phyloP scores from a whole-genome alignment of 2,888 invertebrate genomes.

The Drosophila pegasa region DNA sequence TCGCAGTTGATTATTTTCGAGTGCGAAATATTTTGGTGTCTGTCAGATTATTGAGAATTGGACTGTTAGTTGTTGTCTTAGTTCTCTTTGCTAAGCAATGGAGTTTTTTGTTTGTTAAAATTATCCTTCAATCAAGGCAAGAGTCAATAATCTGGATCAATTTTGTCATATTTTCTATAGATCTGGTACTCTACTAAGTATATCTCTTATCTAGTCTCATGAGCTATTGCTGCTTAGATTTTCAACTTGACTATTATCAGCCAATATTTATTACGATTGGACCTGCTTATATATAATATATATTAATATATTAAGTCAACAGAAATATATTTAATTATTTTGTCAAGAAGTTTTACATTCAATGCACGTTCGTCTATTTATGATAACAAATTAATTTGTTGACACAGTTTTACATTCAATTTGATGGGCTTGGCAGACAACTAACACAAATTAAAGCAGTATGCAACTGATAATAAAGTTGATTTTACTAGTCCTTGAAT shows the following conservation, averaged over 20 bases:
- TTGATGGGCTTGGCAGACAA: not conserved
- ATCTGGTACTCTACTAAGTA: not conserved
- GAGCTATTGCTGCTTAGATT: no score
- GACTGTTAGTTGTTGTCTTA: no score
- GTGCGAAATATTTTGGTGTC: no score
- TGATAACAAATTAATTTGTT: not conserved
- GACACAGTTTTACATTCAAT: constrained; percentile 3
- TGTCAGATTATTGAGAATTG: no score
- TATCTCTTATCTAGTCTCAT: no score
- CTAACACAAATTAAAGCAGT: not conserved
- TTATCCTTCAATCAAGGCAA: no score
- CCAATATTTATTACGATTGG: no score
- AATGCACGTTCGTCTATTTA: not conserved
- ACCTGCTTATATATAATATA: no score
- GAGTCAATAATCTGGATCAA: not conserved
- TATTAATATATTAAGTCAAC: no score
- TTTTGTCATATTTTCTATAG: not conserved
- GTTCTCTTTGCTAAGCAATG: not conserved
- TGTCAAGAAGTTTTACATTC: not conserved
- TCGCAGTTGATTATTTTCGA: no score
- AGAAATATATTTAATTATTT: not conserved
- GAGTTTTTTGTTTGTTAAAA: not conserved
- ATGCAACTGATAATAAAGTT: not conserved
- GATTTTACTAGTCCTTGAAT: not conserved
- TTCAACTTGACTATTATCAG: no score